These are phyloP conservation scores for Microcebus lehilahytsara DNA, from an alignment of 2,113 vertebrate genomes.

Conservation along the genomic window DNA sequence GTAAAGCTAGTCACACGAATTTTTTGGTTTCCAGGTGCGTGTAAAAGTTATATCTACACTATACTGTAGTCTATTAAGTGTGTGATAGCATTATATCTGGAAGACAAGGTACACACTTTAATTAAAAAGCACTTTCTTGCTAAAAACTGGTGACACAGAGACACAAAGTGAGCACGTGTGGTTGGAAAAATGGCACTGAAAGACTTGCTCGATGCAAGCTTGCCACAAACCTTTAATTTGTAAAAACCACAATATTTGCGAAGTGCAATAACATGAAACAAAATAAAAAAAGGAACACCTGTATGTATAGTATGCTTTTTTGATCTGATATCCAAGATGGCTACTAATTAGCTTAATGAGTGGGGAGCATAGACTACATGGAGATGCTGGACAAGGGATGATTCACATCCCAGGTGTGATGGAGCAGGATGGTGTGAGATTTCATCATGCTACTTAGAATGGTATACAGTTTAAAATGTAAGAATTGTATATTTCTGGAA, in stretches of 20 bases:
- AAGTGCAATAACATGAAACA: neutral
- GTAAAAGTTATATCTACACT: neutral
- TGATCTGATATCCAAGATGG: neutral
- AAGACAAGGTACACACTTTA: neutral
- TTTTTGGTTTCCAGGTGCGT: neutral
- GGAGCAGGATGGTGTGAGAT: neutral
- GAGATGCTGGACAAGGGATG: neutral
- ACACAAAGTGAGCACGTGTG: neutral
- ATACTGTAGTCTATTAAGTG: neutral
- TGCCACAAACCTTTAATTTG: neutral
- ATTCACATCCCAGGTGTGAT: neutral
- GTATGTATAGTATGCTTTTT: neutral
- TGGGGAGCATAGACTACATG: neutral
- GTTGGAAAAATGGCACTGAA: neutral
- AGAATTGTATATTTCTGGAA: neutral
- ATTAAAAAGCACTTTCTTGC: neutral
- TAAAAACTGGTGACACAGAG: neutral
- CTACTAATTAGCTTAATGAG: neutral
- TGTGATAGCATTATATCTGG: neutral
- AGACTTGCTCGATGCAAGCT: neutral
- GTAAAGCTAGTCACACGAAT: neutral
- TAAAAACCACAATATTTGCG: neutral
- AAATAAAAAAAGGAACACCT: neutral
- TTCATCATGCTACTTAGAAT: neutral
- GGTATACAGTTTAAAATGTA: neutral